These are phyloP conservation scores for Aurelia aurita DNA, from an alignment of 30 jellyfish, hydroid and myxozoan genomes.

Conservation along the genomic window DNA sequence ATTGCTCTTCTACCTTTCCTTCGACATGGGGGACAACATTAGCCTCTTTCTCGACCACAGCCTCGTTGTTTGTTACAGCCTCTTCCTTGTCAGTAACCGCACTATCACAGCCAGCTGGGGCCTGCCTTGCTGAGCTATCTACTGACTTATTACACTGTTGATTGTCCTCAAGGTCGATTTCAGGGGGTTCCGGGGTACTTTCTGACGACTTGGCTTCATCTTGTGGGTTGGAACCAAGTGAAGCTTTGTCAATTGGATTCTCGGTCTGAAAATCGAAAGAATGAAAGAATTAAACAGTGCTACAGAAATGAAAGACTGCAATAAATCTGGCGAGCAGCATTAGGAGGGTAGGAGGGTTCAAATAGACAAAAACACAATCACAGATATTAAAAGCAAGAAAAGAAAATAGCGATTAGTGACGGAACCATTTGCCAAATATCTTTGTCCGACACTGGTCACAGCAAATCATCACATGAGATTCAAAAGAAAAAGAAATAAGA, in stretches of 20 bases:
- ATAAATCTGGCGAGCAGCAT: background rate
- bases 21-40: background rate
- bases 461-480: too few relatives aligned
- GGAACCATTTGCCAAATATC: too few relatives aligned
- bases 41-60: background rate
- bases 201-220: background rate
- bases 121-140: slow-evolving; percentile 2
- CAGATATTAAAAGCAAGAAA: background rate
- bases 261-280: background rate
- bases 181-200: background rate
- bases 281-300: background rate
- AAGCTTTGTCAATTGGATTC: too few relatives aligned
- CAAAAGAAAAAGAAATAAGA: too few relatives aligned
- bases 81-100: background rate
- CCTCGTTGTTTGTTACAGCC: background rate
- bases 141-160: background rate
- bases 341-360: too few relatives aligned
- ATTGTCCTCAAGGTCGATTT: background rate
- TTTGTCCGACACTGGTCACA: too few relatives aligned
- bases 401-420: too few relatives aligned
- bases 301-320: background rate
- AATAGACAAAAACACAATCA: background rate
- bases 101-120: background rate
- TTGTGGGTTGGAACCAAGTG: background rate
- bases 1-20: background rate